Evolutionary conservation across 2,888 invertebrate species (phyloP), one percentile per base, ranked within the genome.

Genomic region (Lomographa bimaculata): DNA sequence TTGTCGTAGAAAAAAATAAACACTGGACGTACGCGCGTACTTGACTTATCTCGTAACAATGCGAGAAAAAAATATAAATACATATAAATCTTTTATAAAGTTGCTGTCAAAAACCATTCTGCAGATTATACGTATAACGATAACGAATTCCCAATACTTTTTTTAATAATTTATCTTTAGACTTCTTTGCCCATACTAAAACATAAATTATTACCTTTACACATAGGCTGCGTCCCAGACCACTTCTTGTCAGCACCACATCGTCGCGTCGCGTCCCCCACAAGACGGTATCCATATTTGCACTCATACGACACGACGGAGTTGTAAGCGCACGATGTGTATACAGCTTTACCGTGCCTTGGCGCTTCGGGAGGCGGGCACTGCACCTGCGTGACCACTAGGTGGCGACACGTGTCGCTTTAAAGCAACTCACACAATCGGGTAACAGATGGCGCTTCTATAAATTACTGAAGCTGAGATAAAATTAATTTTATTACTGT

Each of bases 231-330:
- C n/a, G 92, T 90, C 18, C 98, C 98, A 9, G 96, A 95, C 99
- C 99, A 99, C 70, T 95, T 95, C 72, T 96, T 94, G 79, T 98
- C 97, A 0, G 98, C 96, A 1, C 97, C 96, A 77, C 99, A 99
- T 24, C 96, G 91, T 56, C 99, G 91, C 1, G 97, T 97, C 6
- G 94, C 92, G 50, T 97, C 96, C 0, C 99, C 99, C 4, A 96
- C 92, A 46, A 99, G 91, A 44, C 96, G 94, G 85, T 95, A 98
- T 5, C 98, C 98, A 67, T 97, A 96, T 68, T 96, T 95, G 90
- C 99, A 99, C 71, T 97, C 97, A 84, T 99, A 99, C 29, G 95
- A 95, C 9, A 98, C 97, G 44, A 97, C 94, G 0, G 98, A 97
- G 77, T 98, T 98, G 91, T 97, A 99, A 1, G 97, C 96, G 70